Evolutionary conservation across 2,888 invertebrate species (phyloP).

Genomic region (Oscheius sp.): DNA sequence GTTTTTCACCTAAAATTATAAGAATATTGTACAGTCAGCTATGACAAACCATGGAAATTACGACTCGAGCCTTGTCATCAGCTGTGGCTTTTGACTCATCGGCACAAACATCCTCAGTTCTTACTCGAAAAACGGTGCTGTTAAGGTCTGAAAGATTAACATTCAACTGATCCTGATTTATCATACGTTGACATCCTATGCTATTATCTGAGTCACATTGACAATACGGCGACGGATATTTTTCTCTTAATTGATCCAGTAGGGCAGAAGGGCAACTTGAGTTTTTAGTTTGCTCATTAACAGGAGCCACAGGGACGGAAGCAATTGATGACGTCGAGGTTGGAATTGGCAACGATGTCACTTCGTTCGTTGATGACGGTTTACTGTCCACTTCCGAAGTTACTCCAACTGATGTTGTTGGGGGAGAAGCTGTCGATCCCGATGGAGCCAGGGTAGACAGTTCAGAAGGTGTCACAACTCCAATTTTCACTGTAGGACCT

Average conservation of each 20-base stretch:
- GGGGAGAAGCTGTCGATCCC: neutral
- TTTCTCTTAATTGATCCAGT: neutral
- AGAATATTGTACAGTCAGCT: neutral
- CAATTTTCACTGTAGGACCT: constrained; percentile 12
- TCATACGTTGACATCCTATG: constrained; percentile 6
- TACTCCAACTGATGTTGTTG: neutral
- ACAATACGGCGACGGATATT: constrained; percentile 20
- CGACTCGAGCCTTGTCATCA: constrained; percentile 20
- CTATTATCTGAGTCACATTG: constrained; percentile 5
- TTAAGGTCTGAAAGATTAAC: constrained; percentile 12
- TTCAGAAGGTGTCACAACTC: neutral
- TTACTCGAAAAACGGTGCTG: constrained; percentile 14
- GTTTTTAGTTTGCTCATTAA: constrained; percentile 1
- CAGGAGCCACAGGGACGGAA: neutral
- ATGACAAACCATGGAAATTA: constrained; percentile 11
- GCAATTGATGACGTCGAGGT: neutral
- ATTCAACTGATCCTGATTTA: neutral
- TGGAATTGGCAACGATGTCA: neutral
- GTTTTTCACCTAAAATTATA: constrained; percentile 6
- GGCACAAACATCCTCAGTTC: constrained; percentile 5
- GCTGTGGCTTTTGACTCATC: neutral
- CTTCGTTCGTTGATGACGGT: neutral
- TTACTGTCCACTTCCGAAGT: neutral
- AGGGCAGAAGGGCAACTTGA: constrained; percentile 1
- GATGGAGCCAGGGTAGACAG: neutral